These are phyloP conservation scores for Halichondria panicea DNA, from an alignment of 37 sponge, comb jelly and placozoan genomes.

Conservation along the genomic window DNA sequence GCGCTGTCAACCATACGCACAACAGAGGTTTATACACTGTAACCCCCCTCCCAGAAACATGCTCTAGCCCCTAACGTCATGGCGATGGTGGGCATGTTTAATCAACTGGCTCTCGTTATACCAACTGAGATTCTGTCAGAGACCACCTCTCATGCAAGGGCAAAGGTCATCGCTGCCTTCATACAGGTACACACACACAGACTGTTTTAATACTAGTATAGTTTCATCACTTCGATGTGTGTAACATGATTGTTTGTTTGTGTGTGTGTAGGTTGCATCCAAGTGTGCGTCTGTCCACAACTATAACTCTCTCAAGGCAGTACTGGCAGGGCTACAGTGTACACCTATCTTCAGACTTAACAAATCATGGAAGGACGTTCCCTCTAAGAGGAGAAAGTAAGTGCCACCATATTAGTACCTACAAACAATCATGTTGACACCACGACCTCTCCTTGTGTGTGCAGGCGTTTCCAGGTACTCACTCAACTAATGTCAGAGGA, in stretches of 20 bases:
- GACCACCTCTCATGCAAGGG: slow-evolving; percentile 42
- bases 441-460: too few species aligned
- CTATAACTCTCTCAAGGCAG: slow-evolving; percentile 58
- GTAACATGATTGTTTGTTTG: too few species aligned
- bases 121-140: slow-evolving; percentile 74
- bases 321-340: slow-evolving; percentile 51
- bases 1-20: too few species aligned
- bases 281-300: slow-evolving; percentile 33
- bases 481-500: slow-evolving; percentile 50
- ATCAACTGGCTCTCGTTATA: slow-evolving; percentile 59
- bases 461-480: slow-evolving; percentile 44
- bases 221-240: too few species aligned
- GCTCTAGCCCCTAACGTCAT: slow-evolving; percentile 63
- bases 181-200: slow-evolving; percentile 58
- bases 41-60: too few species aligned
- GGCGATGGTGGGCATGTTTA: slow-evolving; percentile 73
- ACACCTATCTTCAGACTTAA: slow-evolving; percentile 37
- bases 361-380: slow-evolving; percentile 45
- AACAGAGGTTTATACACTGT: too few species aligned
- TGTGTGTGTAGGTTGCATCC: slow-evolving; percentile 33
- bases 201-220: too few species aligned
- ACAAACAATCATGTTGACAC: too few species aligned
- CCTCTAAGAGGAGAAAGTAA: slow-evolving; percentile 35
- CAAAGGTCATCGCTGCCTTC: slow-evolving; percentile 65
- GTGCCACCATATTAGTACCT: too few species aligned